Evolutionary conservation across 2,113 vertebrate genomes (phyloP), one percentile per base, ranked within the genome.

Genomic region (Sarotherodon lohbergeri): DNA sequence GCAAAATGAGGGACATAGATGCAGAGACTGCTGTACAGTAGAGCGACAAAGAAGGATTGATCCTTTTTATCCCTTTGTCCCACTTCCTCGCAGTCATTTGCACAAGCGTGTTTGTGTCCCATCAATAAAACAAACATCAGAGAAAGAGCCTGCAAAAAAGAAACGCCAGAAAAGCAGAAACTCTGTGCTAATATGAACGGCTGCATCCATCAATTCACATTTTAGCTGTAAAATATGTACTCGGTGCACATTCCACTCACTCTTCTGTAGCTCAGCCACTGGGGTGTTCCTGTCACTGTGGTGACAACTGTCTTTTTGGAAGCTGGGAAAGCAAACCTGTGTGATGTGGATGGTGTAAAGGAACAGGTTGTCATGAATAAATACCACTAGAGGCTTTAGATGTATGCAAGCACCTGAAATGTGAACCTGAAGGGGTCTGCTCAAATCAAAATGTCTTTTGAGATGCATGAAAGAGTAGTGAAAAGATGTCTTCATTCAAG

Each of bases 281-380:
- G 85, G n/a, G 66, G 78, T 39, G 82, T 86, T 24, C 39, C 55
- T 66, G 43, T 92, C 91, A 84, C 83, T 4, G 79, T 41, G 84
- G 87, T 88, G 92, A 93, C 90, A 93, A 88, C 91, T 88, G 89
- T 89, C 90, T 91, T 84, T 92, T 87, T 82, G 88, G 86, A 89
- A 90, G 78, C 86, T 61, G 81, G 85, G 36, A 83, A 88, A 81
- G 85, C 81, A 88, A 88, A 85, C 55, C 66, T 14, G 84, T 90
- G 87, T 89, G 91, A 93, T 89, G 85, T 83, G 89, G 80, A 76
- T 79, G 68, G 36, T 83, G 85, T 86, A 90, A 87, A 90, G 76
- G 86, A 90, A 82, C 66, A 87, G 89, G 81, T 82, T 92, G 73
- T 84, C 91, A 88, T 86, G 88, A 91, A 93, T 88, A 91, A 88